phyloP scores from a whole-genome alignment of 2,113 vertebrate genomes.

The Rafetus swinhoei region DNA sequence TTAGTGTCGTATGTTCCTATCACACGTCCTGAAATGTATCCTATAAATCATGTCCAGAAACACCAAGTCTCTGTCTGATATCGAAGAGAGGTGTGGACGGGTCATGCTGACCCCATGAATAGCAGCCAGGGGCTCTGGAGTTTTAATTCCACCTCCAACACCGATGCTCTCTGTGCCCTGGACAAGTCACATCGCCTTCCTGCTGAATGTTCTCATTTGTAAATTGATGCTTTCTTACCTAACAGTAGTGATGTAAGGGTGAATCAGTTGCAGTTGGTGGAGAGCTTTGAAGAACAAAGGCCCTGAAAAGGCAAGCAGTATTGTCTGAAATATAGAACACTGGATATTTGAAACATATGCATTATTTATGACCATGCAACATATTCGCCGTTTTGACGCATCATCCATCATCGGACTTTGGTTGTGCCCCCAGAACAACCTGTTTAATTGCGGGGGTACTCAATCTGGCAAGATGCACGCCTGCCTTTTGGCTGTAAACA shows the following conservation, averaged over 20 bases:
- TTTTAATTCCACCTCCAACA: neutral
- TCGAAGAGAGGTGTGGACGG: neutral
- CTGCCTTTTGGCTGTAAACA: neutral
- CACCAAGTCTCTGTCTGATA: neutral
- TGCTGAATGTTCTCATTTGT: neutral
- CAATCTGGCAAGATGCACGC: neutral
- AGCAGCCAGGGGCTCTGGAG: neutral
- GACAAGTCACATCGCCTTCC: neutral
- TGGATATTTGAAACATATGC: neutral
- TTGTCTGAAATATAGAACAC: neutral
- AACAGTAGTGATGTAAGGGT: neutral
- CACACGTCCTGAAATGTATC: neutral
- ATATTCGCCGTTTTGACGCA: neutral
- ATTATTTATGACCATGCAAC: neutral
- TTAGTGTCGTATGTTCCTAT: neutral
- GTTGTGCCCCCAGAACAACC: fast-evolving
- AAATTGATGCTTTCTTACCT: neutral
- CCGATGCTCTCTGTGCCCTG: neutral
- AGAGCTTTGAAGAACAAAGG: conserved; percentile 12
- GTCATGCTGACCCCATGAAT: neutral
- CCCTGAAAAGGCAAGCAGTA: neutral
- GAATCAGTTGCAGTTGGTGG: neutral
- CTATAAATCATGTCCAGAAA: neutral
- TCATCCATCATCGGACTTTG: neutral
- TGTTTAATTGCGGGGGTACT: neutral